Base-by-base conservation (phyloP, 2,113 vertebrate species). In the Perognathus longimembris region DNA sequence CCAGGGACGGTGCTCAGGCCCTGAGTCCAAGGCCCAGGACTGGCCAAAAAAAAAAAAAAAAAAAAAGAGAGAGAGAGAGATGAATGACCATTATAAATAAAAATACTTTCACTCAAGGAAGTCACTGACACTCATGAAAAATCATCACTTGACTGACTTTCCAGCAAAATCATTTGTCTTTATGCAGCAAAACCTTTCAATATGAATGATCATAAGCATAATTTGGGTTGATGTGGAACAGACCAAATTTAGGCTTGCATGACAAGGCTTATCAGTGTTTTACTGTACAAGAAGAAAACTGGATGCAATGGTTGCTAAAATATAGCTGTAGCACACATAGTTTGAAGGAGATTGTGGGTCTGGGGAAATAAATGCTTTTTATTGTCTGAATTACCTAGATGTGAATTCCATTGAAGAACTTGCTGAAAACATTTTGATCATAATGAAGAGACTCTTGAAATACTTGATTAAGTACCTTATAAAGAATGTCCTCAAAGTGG, bases 401-500 rank as follows among this genome's bases (percentile, higher is more conserved):
- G 34, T 82, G 88, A 82, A 85, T 82, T 89, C 36, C 70, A n/a
- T 34, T 22, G 42, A 91, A 38, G 66, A 91, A 59, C 61, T 94
- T 78, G 76, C 59, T 91, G 77, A 57, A 89, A 93, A 86, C 54
- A 83, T 83, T 64, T 91, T 91, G 71, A 89, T 91, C 6, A 75
- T 94, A 94, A 94, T 87, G 42, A 94, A 93, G 81, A 95, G 94
- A 89, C 81, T 76, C 88, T 96, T 80, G 54, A 93, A 94, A 73
- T 94, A 28, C 71, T 93, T 93, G 77, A 95, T 88, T 95, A 95
- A 96, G 38, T 79, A 77, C 87, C 81, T 92, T 89, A 34, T 89
- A 42, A 81, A 87, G 69, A 89, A 89, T 93, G 78, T 32, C 12
- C 42, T 57, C 81, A 42, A 89, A 40, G 38, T 76, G 73, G 67